A percentile compares a stretch with the other conserved stretches of the same genome.
Evolutionary conservation across 2,797 vertebrate species (phyloP).

Genomic region (Babyrousa celebensis): DNA sequence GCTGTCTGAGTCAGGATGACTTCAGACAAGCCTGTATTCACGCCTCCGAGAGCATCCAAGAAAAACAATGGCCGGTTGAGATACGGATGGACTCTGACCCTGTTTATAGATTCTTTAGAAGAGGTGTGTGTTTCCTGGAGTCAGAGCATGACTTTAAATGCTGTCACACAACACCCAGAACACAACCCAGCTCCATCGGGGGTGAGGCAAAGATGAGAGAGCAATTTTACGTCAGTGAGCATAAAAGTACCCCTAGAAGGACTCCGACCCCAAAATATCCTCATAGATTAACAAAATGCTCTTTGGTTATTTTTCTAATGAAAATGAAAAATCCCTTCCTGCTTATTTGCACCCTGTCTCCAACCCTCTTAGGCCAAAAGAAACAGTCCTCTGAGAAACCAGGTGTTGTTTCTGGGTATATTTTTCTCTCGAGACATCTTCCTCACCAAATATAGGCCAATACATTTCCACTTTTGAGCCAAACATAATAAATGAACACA

Average conservation of each 20-base stretch:
- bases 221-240: not conserved
- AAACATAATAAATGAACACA: constrained; percentile 4
- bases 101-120: not conserved
- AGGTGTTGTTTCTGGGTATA: not conserved
- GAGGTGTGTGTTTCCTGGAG: not conserved
- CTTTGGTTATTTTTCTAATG: not conserved
- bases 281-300: not conserved
- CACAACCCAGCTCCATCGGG: not conserved
- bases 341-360: not conserved
- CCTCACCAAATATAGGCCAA: constrained; percentile 4
- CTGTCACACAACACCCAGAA: not conserved
- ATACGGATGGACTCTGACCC: not conserved
- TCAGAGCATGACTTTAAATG: not conserved
- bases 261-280: constrained; percentile 23
- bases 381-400: constrained; percentile 10
- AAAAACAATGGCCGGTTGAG: not conserved
- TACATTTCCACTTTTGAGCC: not conserved
- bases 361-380: not conserved
- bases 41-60: not conserved
- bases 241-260: not conserved
- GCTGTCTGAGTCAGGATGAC: not conserved
- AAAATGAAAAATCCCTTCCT: constrained; percentile 61
- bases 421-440: not conserved
- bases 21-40: not conserved
- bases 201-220: not conserved